These are phyloP conservation scores for Hydrozoanthus gracilis DNA, from an alignment of 92 coral and sea anemone species.

Conservation along the genomic window DNA sequence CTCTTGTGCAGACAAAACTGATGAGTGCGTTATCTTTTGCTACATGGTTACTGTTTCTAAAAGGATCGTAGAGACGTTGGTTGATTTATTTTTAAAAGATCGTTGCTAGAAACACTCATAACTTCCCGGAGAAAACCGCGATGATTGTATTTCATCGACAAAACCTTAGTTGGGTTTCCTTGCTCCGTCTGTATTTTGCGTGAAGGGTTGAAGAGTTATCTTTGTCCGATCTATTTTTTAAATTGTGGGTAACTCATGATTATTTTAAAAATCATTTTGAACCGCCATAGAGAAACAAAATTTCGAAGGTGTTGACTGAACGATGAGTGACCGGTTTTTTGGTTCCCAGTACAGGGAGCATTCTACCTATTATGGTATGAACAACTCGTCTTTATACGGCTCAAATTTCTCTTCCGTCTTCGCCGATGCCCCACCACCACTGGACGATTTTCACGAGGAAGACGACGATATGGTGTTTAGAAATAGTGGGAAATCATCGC, in stretches of 20 bases:
- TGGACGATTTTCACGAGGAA: slow-evolving; percentile 85
- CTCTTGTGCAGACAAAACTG: not conserved
- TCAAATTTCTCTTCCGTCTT: slow-evolving; percentile 94
- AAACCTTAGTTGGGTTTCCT: slow-evolving; percentile 21
- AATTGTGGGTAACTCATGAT: slow-evolving; percentile 12
- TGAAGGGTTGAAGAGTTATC: slow-evolving; percentile 5
- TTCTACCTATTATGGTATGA: slow-evolving; percentile 78
- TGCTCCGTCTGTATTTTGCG: slow-evolving; percentile 11
- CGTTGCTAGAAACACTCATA: not conserved
- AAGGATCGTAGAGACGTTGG: not conserved
- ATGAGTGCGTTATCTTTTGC: not conserved
- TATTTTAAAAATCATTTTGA: not conserved
- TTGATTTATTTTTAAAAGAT: not conserved
- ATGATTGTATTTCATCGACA: slow-evolving; percentile 2
- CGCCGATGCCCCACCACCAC: slow-evolving; percentile 98
- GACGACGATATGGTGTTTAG: slow-evolving; percentile 90
- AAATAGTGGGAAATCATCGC: slow-evolving; percentile 62
- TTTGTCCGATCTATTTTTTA: slow-evolving; percentile 4
- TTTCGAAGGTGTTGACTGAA: slow-evolving; percentile 33
- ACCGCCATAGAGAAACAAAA: not conserved
- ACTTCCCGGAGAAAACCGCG: slow-evolving; percentile 11
- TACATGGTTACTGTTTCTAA: not conserved
- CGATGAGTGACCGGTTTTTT: slow-evolving; percentile 65
- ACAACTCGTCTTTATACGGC: slow-evolving; percentile 90
- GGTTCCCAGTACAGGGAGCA: slow-evolving; percentile 62